These are phyloP conservation scores for Brachyhypopomus occidentalis DNA, from an alignment of 2,113 vertebrate genomes.

Conservation along the genomic window DNA sequence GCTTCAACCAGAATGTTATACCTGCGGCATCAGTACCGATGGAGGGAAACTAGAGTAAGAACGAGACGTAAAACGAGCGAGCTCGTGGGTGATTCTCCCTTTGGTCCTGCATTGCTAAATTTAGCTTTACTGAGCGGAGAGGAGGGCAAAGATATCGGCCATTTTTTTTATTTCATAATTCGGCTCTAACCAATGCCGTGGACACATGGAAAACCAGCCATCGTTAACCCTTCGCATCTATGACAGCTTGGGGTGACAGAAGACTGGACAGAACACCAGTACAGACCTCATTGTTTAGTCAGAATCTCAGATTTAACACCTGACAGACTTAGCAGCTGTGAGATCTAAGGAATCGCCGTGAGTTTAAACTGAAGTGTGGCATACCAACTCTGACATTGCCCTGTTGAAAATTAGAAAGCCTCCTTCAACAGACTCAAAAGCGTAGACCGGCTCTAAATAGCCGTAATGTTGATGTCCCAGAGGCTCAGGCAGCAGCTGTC, in stretches of 20 bases:
- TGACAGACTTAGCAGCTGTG: too few species aligned
- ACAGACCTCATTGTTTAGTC: too few species aligned
- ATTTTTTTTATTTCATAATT: conserved; percentile 66
- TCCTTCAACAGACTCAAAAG: not conserved
- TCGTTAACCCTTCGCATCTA: not conserved
- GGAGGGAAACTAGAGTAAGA: not conserved
- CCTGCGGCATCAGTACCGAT: conserved; percentile 28
- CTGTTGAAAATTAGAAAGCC: not conserved
- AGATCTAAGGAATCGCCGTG: too few species aligned
- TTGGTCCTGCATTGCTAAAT: conserved; percentile 69
- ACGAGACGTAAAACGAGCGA: conserved; percentile 11
- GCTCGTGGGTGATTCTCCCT: conserved; percentile 60
- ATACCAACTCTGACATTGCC: not conserved
- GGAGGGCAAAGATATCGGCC: conserved; percentile 75
- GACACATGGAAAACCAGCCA: not conserved
- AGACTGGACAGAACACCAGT: too few species aligned
- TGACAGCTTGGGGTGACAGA: too few species aligned
- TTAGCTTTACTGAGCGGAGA: conserved; percentile 70
- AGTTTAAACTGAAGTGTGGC: not conserved
- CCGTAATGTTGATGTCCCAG: not conserved
- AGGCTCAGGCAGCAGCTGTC: conserved; percentile 11
- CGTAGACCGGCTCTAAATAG: not conserved
- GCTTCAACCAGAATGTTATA: conserved; percentile 11
- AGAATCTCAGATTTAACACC: too few species aligned
- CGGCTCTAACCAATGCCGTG: not conserved